Evolutionary conservation across 2,113 vertebrate species (phyloP).

Genomic region (Falco punctatus): DNA sequence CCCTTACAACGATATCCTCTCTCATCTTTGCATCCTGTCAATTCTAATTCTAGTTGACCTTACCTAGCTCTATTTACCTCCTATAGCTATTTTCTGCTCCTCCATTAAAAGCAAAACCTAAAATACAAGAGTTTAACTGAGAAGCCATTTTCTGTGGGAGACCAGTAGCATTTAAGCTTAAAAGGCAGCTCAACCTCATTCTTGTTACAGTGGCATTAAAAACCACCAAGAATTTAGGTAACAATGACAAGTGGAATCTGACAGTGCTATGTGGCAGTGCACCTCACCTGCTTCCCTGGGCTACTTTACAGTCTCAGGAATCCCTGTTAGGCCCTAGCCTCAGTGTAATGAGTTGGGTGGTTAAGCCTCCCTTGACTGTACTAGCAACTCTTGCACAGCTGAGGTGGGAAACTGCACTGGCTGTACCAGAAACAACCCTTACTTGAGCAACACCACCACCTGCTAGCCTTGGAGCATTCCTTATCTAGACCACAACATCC

Average conservation of each 20-base stretch:
- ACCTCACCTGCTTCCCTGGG: too few species aligned
- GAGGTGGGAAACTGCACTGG: too few species aligned
- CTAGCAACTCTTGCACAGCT: too few species aligned
- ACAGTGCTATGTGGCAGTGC: neutral
- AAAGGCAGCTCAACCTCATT: neutral
- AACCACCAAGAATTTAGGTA: neutral
- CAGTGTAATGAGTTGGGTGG: too few species aligned
- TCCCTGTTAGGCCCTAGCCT: too few species aligned
- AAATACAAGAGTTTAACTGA: neutral
- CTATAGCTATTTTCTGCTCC: neutral
- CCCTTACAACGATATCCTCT: neutral
- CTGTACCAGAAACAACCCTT: too few species aligned
- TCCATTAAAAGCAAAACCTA: neutral
- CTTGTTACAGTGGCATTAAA: neutral
- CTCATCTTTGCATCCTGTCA: neutral
- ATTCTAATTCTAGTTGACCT: neutral
- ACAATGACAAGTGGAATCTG: neutral
- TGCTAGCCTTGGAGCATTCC: too few species aligned
- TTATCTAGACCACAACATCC: too few species aligned
- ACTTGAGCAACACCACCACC: too few species aligned
- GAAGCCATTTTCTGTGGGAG: neutral
- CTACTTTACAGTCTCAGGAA: too few species aligned
- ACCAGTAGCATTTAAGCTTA: neutral
- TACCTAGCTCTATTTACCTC: neutral
- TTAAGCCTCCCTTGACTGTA: too few species aligned